Evolutionary conservation across 2,888 invertebrate genomes (phyloP).

Genomic region (Cheilosia impressa): DNA sequence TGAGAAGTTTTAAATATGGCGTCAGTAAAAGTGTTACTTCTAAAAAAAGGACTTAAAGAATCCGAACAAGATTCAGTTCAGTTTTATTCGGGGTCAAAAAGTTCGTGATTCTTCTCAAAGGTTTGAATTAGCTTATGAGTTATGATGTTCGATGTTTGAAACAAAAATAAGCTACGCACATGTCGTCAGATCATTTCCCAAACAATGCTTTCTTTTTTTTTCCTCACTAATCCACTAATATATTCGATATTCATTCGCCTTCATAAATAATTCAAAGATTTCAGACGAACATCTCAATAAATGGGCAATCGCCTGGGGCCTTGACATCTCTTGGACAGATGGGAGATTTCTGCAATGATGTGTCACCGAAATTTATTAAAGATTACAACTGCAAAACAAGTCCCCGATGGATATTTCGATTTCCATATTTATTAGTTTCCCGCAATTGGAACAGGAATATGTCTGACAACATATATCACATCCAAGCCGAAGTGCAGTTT

Average conservation of each 20-base stretch:
- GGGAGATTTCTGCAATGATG: neutral
- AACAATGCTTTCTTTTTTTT: neutral
- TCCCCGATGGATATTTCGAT: neutral
- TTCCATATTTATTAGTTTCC: neutral
- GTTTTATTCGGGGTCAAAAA: too few relatives aligned
- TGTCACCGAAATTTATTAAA: neutral
- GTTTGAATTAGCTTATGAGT: too few relatives aligned
- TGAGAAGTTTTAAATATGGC: too few relatives aligned
- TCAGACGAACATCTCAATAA: neutral
- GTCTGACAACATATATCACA: constrained; percentile 6
- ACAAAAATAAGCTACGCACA: too few relatives aligned
- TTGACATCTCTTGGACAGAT: constrained; percentile 5
- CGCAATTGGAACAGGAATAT: neutral
- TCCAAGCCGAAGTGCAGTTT: neutral
- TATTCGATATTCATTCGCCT: neutral
- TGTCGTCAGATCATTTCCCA: neutral
- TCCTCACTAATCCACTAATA: neutral
- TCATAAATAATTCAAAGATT: constrained; percentile 13
- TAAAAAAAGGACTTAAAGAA: too few relatives aligned
- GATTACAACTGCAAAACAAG: neutral
- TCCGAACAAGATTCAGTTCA: too few relatives aligned
- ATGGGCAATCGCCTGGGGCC: constrained; percentile 6
- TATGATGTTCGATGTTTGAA: too few relatives aligned
- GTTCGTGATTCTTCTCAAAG: too few relatives aligned
- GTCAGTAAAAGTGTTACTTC: too few relatives aligned